phyloP scores from a whole-genome alignment of 2,888 invertebrate species.

The Drosophila siamana region DNA sequence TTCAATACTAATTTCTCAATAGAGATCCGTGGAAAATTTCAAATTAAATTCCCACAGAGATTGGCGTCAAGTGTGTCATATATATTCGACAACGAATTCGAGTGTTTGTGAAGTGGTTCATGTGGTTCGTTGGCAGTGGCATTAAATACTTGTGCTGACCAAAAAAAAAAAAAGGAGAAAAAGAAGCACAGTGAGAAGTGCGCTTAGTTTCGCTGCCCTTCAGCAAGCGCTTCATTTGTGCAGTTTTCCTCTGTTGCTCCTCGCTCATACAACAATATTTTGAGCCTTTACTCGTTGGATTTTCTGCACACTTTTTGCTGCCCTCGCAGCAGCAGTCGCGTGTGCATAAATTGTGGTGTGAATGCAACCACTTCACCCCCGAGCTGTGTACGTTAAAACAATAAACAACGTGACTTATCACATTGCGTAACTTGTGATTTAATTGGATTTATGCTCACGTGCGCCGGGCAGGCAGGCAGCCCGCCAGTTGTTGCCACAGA shows the following conservation, averaged over 20 bases:
- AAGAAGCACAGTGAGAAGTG: no score
- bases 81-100: slow-evolving; percentile 2
- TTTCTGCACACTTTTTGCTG: slow-evolving; percentile 34
- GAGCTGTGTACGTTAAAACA: slow-evolving; percentile 57
- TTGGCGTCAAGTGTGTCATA: background rate
- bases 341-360: slow-evolving; percentile 71
- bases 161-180: slow-evolving; percentile 49
- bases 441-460: slow-evolving; percentile 75
- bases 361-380: slow-evolving; percentile 25
- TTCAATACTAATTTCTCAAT: slow-evolving; percentile 28
- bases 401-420: slow-evolving; percentile 82
- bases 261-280: slow-evolving; percentile 36
- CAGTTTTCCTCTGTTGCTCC: slow-evolving; percentile 8
- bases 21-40: slow-evolving; percentile 1
- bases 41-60: slow-evolving; percentile 11
- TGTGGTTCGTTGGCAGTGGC: slow-evolving; percentile 15
- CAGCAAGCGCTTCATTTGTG: slow-evolving; percentile 55
- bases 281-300: slow-evolving; percentile 18
- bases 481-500: slow-evolving; percentile 3
- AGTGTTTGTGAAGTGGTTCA: slow-evolving; percentile 6
- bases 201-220: slow-evolving; percentile 55
- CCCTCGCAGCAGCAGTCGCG: no score
- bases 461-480: slow-evolving; percentile 2
- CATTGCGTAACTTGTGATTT: slow-evolving; percentile 81
- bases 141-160: slow-evolving; percentile 4